Percentiles rank a stretch among this genome's conserved stretches.
Evolutionary conservation across 2,888 invertebrate species (phyloP).

Genomic region (Clivina fossor): DNA sequence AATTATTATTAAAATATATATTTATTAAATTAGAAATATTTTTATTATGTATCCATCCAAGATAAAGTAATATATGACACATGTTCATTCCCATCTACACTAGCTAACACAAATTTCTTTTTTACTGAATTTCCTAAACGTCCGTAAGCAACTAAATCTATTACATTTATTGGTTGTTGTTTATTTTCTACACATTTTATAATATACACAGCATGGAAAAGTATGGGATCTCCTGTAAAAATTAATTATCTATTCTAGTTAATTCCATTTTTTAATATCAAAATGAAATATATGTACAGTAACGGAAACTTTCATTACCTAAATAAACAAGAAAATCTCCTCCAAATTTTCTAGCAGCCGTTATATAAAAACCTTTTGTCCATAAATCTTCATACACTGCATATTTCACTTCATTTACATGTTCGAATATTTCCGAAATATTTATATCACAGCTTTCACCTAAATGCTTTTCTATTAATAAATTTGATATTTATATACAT

Average conservation of each 20-base stretch:
- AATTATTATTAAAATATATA: neutral
- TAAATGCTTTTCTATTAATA: conserved; percentile 2
- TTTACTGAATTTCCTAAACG: conserved; percentile 76
- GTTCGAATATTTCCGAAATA: conserved; percentile 54
- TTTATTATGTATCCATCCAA: conserved; percentile 53
- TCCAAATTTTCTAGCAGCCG: conserved; percentile 87
- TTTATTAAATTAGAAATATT: neutral
- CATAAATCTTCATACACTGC: conserved; percentile 81
- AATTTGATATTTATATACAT: conserved; percentile 10
- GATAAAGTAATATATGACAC: conserved; percentile 62
- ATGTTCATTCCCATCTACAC: conserved; percentile 51
- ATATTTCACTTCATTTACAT: conserved; percentile 56
- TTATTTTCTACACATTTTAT: conserved; percentile 64
- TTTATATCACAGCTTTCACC: conserved; percentile 46
- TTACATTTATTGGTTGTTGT: conserved; percentile 54
- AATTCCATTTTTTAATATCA: conserved; percentile 9
- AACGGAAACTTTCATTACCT: conserved; percentile 63
- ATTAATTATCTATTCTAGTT: conserved; percentile 38
- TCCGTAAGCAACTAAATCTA: conserved; percentile 67
- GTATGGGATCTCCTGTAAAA: conserved; percentile 76
- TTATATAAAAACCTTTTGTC: conserved; percentile 77
- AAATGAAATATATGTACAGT: conserved; percentile 46
- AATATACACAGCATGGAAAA: conserved; percentile 78
- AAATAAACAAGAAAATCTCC: conserved; percentile 90
- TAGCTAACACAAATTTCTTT: conserved; percentile 73